These are phyloP conservation scores for Homarus gammarus DNA, from an alignment of 2,888 invertebrate species.

Conservation along the genomic window DNA sequence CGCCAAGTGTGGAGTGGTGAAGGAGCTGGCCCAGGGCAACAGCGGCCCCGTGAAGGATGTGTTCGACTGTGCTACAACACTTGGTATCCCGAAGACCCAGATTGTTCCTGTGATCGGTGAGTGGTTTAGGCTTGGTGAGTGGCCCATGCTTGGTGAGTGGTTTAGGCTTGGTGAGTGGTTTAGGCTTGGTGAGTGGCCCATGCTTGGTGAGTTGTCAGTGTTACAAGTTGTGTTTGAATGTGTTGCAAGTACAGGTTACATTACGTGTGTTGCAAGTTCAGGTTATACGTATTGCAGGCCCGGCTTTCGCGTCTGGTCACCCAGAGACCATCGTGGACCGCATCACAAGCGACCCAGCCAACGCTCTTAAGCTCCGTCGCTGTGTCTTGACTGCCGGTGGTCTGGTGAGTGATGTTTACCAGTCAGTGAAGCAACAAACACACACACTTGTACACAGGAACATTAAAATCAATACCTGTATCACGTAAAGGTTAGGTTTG, in stretches of 20 bases:
- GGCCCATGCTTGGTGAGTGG: not conserved
- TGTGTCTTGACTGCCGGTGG: conserved; percentile 62
- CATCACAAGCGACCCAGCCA: conserved; percentile 58
- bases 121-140: not conserved
- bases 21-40: conserved; percentile 43
- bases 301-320: conserved; percentile 61
- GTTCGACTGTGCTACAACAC: conserved; percentile 64
- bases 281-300: conserved; percentile 24
- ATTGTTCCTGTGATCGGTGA: conserved; percentile 60
- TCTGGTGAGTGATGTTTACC: conserved; percentile 47
- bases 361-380: conserved; percentile 21
- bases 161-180: not conserved
- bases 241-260: not conserved
- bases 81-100: conserved; percentile 63
- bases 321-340: conserved; percentile 71
- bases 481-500: too few species aligned
- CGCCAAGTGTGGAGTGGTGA: conserved; percentile 48
- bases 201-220: too few species aligned
- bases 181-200: too few species aligned
- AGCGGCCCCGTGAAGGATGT: conserved; percentile 63
- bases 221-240: not conserved
- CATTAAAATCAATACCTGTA: too few species aligned
- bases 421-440: not conserved
- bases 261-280: not conserved
- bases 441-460: too few species aligned